These are phyloP conservation scores for Microtus pennsylvanicus DNA, from an alignment of 2,113 vertebrate genomes.

Conservation along the genomic window DNA sequence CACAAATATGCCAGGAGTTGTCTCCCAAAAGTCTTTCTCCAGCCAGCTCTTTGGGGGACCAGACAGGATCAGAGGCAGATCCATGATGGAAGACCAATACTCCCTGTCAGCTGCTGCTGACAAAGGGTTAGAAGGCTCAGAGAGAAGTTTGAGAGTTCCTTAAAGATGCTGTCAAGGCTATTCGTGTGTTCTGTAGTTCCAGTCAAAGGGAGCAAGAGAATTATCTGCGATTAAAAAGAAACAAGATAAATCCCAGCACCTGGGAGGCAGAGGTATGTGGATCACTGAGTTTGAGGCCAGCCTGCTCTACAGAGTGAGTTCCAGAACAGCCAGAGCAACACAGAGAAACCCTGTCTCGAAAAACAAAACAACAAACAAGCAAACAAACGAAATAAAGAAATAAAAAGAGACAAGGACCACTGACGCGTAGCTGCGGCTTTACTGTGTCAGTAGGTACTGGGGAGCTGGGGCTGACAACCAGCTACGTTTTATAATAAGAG, in stretches of 20 bases:
- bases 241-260: too few species aligned
- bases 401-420: neutral
- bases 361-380: too few species aligned
- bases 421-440: neutral
- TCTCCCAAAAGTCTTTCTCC: neutral
- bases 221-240: neutral
- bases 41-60: neutral
- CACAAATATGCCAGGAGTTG: neutral
- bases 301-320: too few species aligned
- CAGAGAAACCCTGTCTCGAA: too few species aligned
- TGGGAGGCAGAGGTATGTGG: too few species aligned
- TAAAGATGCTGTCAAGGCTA: neutral
- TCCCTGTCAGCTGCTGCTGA: neutral
- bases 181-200: neutral
- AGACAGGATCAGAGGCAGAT: neutral
- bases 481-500: neutral
- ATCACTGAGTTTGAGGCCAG: too few species aligned
- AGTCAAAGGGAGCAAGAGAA: neutral
- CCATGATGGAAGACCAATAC: neutral
- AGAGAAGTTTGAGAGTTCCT: neutral
- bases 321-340: too few species aligned
- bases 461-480: neutral
- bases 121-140: neutral
- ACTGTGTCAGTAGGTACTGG: neutral
- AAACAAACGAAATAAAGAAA: too few species aligned